A percentile compares a stretch with the other conserved stretches of the same genome.
Evolutionary conservation across 1,140 invertebrate species (phyloP).

Genomic region (Cotesia glomerata): DNA sequence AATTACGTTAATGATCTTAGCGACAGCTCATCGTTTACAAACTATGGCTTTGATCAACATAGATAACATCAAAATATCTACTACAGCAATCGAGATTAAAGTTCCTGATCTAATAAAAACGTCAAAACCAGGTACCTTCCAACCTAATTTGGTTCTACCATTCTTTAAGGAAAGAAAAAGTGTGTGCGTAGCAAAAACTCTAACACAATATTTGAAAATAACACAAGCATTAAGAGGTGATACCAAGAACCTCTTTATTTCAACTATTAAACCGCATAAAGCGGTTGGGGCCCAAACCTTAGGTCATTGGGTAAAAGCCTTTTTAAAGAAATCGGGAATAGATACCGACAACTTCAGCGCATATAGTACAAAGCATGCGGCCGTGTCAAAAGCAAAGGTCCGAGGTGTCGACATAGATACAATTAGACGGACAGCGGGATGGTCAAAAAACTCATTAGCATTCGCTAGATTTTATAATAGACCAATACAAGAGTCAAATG

Average conservation of each 20-base stretch:
- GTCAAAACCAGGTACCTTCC: neutral
- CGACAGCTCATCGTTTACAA: neutral
- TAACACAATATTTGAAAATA: neutral
- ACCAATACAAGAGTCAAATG: neutral
- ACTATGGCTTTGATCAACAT: neutral
- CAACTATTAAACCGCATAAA: neutral
- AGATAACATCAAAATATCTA: neutral
- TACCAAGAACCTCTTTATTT: neutral
- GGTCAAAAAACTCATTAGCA: neutral
- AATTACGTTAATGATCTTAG: neutral
- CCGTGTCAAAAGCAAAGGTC: neutral
- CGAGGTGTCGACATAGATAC: neutral
- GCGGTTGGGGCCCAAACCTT: neutral
- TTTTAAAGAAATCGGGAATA: slow-evolving; percentile 9
- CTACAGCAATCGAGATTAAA: neutral
- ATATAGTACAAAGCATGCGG: slow-evolving; percentile 7
- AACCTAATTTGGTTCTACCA: neutral
- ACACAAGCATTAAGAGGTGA: neutral
- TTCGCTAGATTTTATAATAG: slow-evolving; percentile 14
- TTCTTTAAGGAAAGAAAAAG: neutral
- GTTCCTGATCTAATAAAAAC: neutral
- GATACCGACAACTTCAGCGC: neutral
- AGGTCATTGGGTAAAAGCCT: slow-evolving; percentile 2
- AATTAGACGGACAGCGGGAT: neutral
- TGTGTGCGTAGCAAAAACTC: neutral